phyloP scores from a whole-genome alignment of 2,888 invertebrate genomes.

The Matsumyia berberina region DNA sequence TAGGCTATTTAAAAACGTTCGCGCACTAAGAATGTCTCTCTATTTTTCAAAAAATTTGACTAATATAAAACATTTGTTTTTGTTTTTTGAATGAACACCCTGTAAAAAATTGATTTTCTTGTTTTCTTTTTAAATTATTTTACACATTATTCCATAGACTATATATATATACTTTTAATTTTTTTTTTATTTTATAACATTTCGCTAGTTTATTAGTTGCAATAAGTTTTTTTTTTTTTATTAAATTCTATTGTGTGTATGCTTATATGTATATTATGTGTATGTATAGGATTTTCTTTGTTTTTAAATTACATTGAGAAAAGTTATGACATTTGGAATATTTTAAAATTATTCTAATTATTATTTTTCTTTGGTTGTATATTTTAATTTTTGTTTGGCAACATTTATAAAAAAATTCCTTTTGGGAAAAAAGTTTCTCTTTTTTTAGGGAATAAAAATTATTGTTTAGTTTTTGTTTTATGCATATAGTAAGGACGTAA shows the following conservation, averaged over 20 bases:
- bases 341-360: constrained; percentile 43
- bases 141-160: constrained; percentile 50
- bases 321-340: constrained; percentile 24
- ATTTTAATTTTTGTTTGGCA: constrained; percentile 51
- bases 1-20: constrained; percentile 54
- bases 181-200: constrained; percentile 41
- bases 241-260: constrained; percentile 39
- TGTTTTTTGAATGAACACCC: constrained; percentile 67
- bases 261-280: constrained; percentile 35
- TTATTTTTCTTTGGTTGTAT: constrained; percentile 19
- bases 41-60: constrained; percentile 54
- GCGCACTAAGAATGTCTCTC: constrained; percentile 30
- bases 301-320: constrained; percentile 48
- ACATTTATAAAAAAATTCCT: constrained; percentile 63
- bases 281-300: constrained; percentile 16
- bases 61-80: constrained; percentile 62
- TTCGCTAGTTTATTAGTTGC: constrained; percentile 56
- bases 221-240: constrained; percentile 28
- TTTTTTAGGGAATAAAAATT: constrained; percentile 29
- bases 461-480: constrained; percentile 26
- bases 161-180: constrained; percentile 18
- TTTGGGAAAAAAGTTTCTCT: constrained; percentile 1
- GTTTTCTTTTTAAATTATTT: constrained; percentile 34
- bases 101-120: constrained; percentile 69
- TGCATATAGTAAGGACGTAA: constrained; percentile 47